Evolutionary conservation across 2,888 invertebrate species (phyloP).

Genomic region (Stenoptilia bipunctidactyla): DNA sequence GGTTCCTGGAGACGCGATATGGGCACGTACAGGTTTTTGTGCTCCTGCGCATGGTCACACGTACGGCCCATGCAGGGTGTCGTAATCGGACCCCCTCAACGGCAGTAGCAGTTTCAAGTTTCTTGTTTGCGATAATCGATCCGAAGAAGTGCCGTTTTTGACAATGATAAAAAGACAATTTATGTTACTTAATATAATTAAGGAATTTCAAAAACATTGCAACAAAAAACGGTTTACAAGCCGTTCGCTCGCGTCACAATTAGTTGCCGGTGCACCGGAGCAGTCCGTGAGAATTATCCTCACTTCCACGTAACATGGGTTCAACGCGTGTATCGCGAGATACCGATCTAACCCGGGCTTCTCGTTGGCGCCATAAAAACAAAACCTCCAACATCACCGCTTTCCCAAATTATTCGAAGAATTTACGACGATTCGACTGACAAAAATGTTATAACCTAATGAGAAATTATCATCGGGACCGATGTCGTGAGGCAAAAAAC

Average conservation of each 20-base stretch:
- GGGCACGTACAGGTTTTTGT: background rate
- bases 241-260: slow-evolving; percentile 47
- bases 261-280: slow-evolving; percentile 28
- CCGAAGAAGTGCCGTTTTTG: background rate
- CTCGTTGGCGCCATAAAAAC: slow-evolving; percentile 69
- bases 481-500: slow-evolving; percentile 54
- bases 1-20: background rate
- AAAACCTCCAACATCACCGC: slow-evolving; percentile 65
- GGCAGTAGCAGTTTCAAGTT: background rate
- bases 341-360: slow-evolving; percentile 66
- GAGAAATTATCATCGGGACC: slow-evolving; percentile 66
- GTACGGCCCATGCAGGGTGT: background rate
- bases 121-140: background rate
- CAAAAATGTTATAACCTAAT: slow-evolving; percentile 69
- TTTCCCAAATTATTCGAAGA: slow-evolving; percentile 69
- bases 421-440: slow-evolving; percentile 65
- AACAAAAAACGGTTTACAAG: slow-evolving; percentile 18
- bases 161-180: background rate
- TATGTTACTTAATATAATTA: background rate
- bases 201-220: background rate
- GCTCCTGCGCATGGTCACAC: background rate
- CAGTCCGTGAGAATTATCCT: slow-evolving; percentile 57
- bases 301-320: slow-evolving; percentile 64
- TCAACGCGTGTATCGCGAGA: slow-evolving; percentile 66
- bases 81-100: background rate